These are phyloP conservation scores for Peromyscus eremicus DNA, from an alignment of 2,797 vertebrate species.

Conservation along the genomic window DNA sequence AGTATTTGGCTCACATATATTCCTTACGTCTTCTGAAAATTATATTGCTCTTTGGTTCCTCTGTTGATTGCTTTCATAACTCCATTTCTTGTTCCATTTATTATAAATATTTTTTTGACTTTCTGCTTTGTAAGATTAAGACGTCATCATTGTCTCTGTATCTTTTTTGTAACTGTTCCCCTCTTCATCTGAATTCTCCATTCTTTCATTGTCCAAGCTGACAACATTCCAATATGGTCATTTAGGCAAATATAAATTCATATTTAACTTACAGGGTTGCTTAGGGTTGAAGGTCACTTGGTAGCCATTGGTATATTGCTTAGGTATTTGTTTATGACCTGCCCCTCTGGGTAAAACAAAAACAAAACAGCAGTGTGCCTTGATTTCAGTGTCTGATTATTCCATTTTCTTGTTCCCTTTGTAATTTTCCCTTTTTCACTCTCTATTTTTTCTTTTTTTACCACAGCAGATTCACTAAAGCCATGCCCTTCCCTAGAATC, in stretches of 20 bases:
- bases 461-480: not conserved
- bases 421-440: not conserved
- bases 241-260: not conserved
- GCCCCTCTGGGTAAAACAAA: not conserved
- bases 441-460: not conserved
- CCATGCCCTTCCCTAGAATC: not conserved
- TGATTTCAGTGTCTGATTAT: not conserved
- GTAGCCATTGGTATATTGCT: not conserved
- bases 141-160: not conserved
- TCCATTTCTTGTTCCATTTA: constrained; percentile 61
- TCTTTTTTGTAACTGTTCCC: not conserved
- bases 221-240: not conserved
- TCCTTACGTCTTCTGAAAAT: constrained; percentile 60
- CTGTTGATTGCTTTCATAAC: constrained; percentile 59
- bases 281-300: not conserved
- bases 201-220: not conserved
- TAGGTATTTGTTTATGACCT: constrained; percentile 1
- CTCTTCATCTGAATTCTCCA: not conserved
- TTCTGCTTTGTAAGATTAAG: constrained; percentile 13
- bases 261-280: not conserved
- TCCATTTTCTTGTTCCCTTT: not conserved
- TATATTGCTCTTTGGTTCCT: constrained; percentile 54
- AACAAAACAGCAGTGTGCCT: not conserved
- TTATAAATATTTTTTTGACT: constrained; percentile 55
- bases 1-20: constrained; percentile 25